phyloP scores from a whole-genome alignment of 64 coral and sea anemone species.

The Actinia tenebrosa region DNA sequence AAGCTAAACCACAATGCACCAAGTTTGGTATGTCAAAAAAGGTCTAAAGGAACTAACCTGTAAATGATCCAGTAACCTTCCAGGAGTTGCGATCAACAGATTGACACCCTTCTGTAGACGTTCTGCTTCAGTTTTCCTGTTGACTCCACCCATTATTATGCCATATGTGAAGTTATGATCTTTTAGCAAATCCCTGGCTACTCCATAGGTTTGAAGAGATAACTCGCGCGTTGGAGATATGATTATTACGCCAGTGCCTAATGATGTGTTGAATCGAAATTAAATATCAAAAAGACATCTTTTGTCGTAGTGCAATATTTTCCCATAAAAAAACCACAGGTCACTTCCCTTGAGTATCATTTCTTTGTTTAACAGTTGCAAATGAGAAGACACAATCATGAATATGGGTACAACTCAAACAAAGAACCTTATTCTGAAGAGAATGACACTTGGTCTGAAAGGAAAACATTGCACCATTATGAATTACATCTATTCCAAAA shows the following conservation, averaged over 20 bases:
- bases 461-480: no score
- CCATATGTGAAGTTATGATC: conserved; percentile 83
- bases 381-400: no score
- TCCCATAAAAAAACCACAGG: no score
- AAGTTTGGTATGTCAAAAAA: no score
- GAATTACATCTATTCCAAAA: no score
- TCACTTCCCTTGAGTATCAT: no score
- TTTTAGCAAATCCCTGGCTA: conserved; percentile 77
- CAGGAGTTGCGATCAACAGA: conserved; percentile 83
- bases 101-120: conserved; percentile 91
- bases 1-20: no score
- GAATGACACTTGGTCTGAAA: no score
- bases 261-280: not conserved
- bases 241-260: conserved; percentile 95
- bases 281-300: not conserved
- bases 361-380: no score
- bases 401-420: no score
- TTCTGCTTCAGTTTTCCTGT: conserved; percentile 83
- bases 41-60: conserved; percentile 39
- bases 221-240: conserved; percentile 94
- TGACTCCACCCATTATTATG: conserved; percentile 94
- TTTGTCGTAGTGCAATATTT: no score
- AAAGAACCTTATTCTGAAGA: no score
- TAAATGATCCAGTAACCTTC: conserved; percentile 82
- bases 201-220: conserved; percentile 91